Evolutionary conservation across 2,888 invertebrate genomes (phyloP), one percentile per base, ranked within the genome.

Genomic region (Eristalinus sepulchralis): DNA sequence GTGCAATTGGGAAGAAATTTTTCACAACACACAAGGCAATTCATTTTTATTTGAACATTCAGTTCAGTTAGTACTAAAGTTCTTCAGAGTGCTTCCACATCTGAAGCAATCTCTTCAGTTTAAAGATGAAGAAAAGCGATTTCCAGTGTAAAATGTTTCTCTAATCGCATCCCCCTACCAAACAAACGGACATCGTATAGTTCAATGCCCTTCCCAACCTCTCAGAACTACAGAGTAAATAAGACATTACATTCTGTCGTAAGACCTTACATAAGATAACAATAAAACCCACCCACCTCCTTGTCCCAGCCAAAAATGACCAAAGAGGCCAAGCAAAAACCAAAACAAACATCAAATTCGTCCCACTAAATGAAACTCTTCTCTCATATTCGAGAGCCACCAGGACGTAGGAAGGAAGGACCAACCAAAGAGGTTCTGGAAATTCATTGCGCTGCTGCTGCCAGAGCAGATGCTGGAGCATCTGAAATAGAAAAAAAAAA

Each of bases 371-470:
- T 31, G 36, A 70, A 27, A 34, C 34, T 34, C 34, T 8, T 22
- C 9, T 64, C 64, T 59, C 63, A 20, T 33, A 57, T 39, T 20
- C 20, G 27, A 62, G 36, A 27, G 33, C 47, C 72, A 20, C 24
- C 53, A 6, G n/a, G 17, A n/a, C 39, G 39, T n/a, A 60, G 36
- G 6, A 10, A 17, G 71, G 71, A 27, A 71, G 34, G 64, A 67
- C 60, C 71, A 79, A 79, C 64, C 57, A 64, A 66, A 66, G 34
- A 60, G 67, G 66, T 60, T 67, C 31, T 33, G 72, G 47, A 71
- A 73, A 60, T 73, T 67, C 60, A 66, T 62, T 36, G 34, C 36
- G 31, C 27, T 60, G 60, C 60, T 27, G 60, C 79, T 64, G 63
- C 31, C n/a, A 10, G 20, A 71, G 53, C 76, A 20, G 66, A 75